Evolutionary conservation across 2,888 invertebrate species (phyloP).

Genomic region (Acleris literana): DNA sequence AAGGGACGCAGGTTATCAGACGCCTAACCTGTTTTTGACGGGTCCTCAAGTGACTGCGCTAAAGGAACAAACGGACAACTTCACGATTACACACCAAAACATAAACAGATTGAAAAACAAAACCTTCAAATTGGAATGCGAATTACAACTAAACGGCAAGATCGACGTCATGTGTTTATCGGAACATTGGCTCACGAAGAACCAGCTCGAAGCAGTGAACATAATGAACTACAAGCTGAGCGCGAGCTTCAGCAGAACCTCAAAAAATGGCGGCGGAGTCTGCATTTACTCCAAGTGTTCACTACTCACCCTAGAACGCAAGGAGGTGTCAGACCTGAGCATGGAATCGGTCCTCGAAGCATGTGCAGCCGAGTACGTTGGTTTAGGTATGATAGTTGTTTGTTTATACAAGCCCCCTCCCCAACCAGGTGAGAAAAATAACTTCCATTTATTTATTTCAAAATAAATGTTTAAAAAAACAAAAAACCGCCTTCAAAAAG

Average conservation of each 20-base stretch:
- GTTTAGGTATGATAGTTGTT: conserved; percentile 15
- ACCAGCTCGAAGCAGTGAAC: no score
- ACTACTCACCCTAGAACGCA: conserved; percentile 12
- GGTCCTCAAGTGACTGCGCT: no score
- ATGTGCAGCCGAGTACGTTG: conserved; percentile 9
- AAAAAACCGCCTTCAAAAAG: neutral
- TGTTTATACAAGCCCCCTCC: neutral
- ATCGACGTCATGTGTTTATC: neutral
- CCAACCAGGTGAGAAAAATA: neutral
- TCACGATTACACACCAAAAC: neutral
- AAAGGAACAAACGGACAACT: neutral
- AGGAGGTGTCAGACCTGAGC: neutral
- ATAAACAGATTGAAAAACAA: neutral
- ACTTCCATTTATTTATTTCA: neutral
- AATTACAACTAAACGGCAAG: neutral
- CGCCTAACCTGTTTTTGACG: no score
- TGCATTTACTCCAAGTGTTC: conserved; percentile 25
- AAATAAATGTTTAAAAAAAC: neutral
- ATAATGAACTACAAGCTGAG: no score
- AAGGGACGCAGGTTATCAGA: no score
- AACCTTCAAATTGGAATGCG: neutral
- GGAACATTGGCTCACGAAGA: neutral
- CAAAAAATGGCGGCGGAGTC: no score
- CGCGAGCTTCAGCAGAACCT: no score
- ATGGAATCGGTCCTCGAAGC: conserved; percentile 1